phyloP scores from a whole-genome alignment of 2,888 invertebrate species.

The Andrena bicolor region DNA sequence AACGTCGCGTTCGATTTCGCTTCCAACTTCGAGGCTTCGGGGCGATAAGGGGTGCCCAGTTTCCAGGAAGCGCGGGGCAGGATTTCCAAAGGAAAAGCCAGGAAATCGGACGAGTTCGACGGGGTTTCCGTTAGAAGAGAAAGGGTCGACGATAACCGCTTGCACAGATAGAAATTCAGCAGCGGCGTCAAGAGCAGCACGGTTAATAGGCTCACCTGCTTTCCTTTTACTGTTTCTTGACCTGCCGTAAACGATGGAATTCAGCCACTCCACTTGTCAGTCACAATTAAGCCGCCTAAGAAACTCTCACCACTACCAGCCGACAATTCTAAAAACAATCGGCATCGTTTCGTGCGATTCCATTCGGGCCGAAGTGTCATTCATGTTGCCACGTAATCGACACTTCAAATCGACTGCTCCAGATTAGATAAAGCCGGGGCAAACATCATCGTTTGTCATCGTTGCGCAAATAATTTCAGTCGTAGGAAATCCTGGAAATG shows the following conservation, averaged over 20 bases:
- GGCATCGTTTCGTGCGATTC: background rate
- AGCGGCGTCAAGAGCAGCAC: constrained; percentile 51
- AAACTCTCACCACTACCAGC: constrained; percentile 19
- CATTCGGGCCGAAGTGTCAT: background rate
- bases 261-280: constrained; percentile 65
- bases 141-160: constrained; percentile 54
- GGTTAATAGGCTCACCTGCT: constrained; percentile 65
- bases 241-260: constrained; percentile 72
- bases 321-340: background rate
- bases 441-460: constrained; percentile 20
- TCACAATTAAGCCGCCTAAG: constrained; percentile 54
- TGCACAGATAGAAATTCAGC: constrained; percentile 50
- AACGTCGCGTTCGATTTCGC: too few species aligned
- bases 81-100: background rate
- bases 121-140: constrained; percentile 59
- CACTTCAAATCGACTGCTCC: background rate
- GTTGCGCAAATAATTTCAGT: constrained; percentile 13
- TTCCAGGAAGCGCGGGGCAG: background rate
- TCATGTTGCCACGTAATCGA: background rate
- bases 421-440: constrained; percentile 50
- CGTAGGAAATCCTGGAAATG: background rate
- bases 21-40: too few species aligned
- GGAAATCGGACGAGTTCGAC: constrained; percentile 44
- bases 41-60: background rate
- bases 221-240: constrained; percentile 75